These are phyloP conservation scores for Proterorhinus semilunaris DNA, from an alignment of 2,113 vertebrate genomes.

Conservation along the genomic window DNA sequence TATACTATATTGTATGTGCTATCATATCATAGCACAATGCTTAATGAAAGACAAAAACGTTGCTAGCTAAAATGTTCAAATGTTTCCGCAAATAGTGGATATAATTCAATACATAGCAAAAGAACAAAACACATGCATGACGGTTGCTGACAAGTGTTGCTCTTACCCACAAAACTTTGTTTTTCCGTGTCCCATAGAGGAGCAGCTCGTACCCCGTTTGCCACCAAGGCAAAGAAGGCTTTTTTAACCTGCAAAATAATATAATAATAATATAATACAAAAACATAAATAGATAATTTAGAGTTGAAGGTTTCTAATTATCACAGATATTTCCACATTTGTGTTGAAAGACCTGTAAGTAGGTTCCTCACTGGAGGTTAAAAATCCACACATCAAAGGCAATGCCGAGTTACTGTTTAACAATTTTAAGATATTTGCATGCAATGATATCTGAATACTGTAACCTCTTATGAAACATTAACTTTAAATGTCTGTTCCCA, in stretches of 20 bases:
- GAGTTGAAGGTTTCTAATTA: neutral
- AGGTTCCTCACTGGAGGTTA: constrained; percentile 24
- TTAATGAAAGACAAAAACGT: no score
- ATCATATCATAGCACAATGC: no score
- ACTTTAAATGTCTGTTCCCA: constrained; percentile 16
- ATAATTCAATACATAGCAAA: no score
- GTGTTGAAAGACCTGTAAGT: neutral
- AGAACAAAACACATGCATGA: neutral
- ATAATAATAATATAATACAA: neutral
- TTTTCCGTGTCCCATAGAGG: constrained; percentile 97
- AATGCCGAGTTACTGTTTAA: constrained; percentile 70
- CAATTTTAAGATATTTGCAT: constrained; percentile 49
- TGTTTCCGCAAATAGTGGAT: no score
- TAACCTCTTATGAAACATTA: constrained; percentile 51
- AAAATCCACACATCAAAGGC: constrained; percentile 59
- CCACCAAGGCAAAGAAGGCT: constrained; percentile 96
- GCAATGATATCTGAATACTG: constrained; percentile 27
- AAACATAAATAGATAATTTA: no score
- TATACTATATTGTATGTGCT: no score
- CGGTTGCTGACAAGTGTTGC: neutral
- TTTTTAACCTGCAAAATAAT: constrained; percentile 87
- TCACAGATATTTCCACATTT: neutral
- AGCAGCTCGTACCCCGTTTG: constrained; percentile 95
- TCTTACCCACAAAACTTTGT: constrained; percentile 98
- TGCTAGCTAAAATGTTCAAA: no score